Base-by-base conservation (phyloP, 1,140 invertebrate species). In the Sesamia nonagrioides region DNA sequence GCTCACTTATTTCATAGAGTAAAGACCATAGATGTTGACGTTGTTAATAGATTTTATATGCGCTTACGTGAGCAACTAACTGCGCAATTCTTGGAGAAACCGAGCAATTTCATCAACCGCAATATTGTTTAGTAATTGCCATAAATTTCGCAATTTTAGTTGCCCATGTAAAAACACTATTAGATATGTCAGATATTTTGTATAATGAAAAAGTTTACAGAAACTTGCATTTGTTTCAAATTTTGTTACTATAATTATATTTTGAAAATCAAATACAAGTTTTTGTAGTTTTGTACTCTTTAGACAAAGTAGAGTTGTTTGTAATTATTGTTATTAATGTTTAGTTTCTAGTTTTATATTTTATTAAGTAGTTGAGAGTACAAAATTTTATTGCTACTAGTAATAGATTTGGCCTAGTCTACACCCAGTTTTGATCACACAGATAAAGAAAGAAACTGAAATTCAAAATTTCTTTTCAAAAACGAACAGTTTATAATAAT, bases 101-200 rank as follows among this genome's bases (percentile, higher is more conserved):
- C 11, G 13, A 2, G 4, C 2, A 15, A 8, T 40, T 3, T 7
- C 37, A 37, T 37, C 37, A 15, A n/a, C 40, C 40, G 11, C 9
- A 13, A 11, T 5, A n/a, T 50, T 0, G 15, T n/a, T 5, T n/a
- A 50, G 15, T n/a, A 50, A 50, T n/a, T n/a, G 15, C 8, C 42
- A 45, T 3, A 40, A 40, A 40, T 40, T 2, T 6, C 37, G 37
- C 37, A 40, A 40, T 40, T 40, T 45, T 45, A 45, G 11, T 50
- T n/a, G 45, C 15, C 13, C 45, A n/a, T n/a, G 45, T 50, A 15
- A 5, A 13, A 5, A 13, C 45, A 50, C 15, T 15, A 50, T 45
- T 75, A 75, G 73, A 75, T 63, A 80, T 73, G 58, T 68, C 78
- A 80, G 52, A 69, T 33, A 37, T 17, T 27, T 27, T 58, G 66